phyloP scores from a whole-genome alignment of 2,888 invertebrate genomes.

The Entomobrya multifasciata region DNA sequence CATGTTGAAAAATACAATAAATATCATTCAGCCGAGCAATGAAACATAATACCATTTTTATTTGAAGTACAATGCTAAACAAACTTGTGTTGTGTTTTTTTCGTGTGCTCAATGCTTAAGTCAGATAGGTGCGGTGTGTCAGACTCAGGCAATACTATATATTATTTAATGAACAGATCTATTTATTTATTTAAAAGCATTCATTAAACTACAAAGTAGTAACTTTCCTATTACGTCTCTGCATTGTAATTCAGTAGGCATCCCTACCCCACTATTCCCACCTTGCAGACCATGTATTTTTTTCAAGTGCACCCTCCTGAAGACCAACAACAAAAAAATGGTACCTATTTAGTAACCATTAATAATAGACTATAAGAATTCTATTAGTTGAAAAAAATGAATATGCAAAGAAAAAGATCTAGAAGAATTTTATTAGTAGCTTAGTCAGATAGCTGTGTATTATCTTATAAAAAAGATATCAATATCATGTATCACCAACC shows the following conservation, averaged over 20 bases:
- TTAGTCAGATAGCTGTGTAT: not conserved
- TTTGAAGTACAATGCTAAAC: too few relatives aligned
- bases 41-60: not conserved
- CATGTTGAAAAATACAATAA: too few relatives aligned
- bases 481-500: too few relatives aligned
- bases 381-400: not conserved
- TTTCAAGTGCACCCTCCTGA: slow-evolving; percentile 10
- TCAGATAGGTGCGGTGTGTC: too few relatives aligned
- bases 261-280: not conserved
- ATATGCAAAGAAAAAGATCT: not conserved
- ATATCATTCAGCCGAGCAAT: too few relatives aligned
- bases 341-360: slow-evolving; percentile 18
- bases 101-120: too few relatives aligned
- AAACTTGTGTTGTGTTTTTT: too few relatives aligned
- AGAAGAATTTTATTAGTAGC: too few relatives aligned
- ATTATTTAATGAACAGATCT: slow-evolving; percentile 7
- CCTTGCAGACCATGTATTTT: not conserved
- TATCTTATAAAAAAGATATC: not conserved
- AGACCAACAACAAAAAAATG: not conserved
- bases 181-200: slow-evolving; percentile 37
- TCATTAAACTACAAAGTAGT: not conserved
- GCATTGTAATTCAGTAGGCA: not conserved
- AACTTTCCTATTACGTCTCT: not conserved
- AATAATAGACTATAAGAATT: not conserved
- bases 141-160: not conserved